Evolutionary conservation across 2,888 invertebrate species (phyloP).

Genomic region (Dicyrtoma fusca): DNA sequence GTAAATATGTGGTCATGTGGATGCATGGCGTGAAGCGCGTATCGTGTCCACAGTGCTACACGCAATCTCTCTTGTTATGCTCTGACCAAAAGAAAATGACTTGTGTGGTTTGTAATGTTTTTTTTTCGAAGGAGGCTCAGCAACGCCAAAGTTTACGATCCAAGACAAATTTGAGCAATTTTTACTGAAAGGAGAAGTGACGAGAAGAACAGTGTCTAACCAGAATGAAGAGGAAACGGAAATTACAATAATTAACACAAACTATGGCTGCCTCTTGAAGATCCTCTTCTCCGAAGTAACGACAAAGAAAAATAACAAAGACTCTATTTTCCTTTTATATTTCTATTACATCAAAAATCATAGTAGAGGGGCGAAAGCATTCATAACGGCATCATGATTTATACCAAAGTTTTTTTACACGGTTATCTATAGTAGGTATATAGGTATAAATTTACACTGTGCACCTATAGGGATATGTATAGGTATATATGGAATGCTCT

Average conservation of each 20-base stretch:
- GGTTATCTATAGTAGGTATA: no score
- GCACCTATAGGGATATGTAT: no score
- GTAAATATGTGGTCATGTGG: not conserved
- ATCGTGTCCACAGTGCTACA: no score
- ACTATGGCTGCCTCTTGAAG: constrained; percentile 37
- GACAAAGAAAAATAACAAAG: constrained; percentile 3
- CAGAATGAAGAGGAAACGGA: constrained; percentile 38
- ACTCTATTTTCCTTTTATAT: not conserved
- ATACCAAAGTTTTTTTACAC: no score
- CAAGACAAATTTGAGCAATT: constrained; percentile 37
- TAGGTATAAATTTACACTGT: no score
- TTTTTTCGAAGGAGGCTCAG: constrained; percentile 23
- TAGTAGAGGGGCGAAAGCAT: no score
- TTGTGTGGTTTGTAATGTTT: not conserved
- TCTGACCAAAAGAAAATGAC: not conserved
- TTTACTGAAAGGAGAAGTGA: constrained; percentile 34
- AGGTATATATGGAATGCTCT: no score
- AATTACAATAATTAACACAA: constrained; percentile 38
- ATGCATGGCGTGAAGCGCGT: not conserved
- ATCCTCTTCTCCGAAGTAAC: constrained; percentile 36
- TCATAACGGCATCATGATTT: no score
- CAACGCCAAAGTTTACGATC: constrained; percentile 35
- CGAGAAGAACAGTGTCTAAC: constrained; percentile 29
- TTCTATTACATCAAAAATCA: no score
- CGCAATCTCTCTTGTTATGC: not conserved